phyloP scores from a whole-genome alignment of 2,113 vertebrate species.

The mouse (Mus musculus) region GRCm39 chr5:149123501-149124000 shows the following conservation, averaged over 20 bases:
- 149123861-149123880: neutral
- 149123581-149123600: too few relatives aligned
- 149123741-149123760: constrained; percentile 24
- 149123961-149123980: neutral
- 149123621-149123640: neutral
- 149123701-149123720: neutral
- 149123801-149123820: neutral
- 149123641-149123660: neutral
- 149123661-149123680: neutral
- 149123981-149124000: neutral
- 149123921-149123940: neutral
- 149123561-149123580: too few relatives aligned
- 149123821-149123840: neutral
- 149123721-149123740: neutral
- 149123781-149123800: constrained; percentile 7
- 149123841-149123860: constrained; percentile 6
- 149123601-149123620: too few relatives aligned
- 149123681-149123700: neutral
- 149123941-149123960: neutral
- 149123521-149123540: constrained; percentile 31
- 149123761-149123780: neutral
- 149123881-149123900: neutral
- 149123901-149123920: neutral
- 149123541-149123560: too few relatives aligned
- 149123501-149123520: neutral